A percentile compares a stretch with the other conserved stretches of the same genome.
Evolutionary conservation across 1,140 invertebrate species (phyloP).

Genomic region (Drosophila santomea): DNA sequence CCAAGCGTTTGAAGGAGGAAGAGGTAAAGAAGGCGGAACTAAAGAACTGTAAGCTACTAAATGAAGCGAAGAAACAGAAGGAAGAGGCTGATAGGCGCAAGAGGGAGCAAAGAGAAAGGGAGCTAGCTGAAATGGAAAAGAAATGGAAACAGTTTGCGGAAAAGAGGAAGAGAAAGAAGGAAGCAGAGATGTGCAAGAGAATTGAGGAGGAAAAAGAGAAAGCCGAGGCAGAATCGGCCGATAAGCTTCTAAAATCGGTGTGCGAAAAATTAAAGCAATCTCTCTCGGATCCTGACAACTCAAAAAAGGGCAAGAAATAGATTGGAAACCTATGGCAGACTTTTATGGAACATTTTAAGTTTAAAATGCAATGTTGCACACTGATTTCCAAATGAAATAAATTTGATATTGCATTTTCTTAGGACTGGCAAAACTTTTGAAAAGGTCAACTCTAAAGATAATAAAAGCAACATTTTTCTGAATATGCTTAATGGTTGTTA

Average conservation of each 20-base stretch:
- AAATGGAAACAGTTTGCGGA: conserved; percentile 7
- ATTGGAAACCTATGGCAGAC: background rate
- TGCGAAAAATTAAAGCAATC: conserved; percentile 20
- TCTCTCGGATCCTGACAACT: background rate
- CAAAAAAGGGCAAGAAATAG: conserved; percentile 9
- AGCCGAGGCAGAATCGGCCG: background rate
- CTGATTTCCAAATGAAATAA: no score
- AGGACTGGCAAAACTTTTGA: no score
- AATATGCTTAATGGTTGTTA: no score
- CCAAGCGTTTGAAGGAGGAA: background rate
- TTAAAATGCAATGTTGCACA: no score
- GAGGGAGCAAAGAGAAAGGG: background rate
- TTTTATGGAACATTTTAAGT: no score
- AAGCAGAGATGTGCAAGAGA: conserved; percentile 5
- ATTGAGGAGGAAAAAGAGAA: background rate
- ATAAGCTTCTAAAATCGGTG: background rate
- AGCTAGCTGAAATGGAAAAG: background rate
- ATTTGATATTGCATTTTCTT: no score
- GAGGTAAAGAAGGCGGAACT: conserved; percentile 6
- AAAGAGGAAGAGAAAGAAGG: background rate
- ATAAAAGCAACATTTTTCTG: no score
- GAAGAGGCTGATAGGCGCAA: background rate
- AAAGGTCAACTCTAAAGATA: no score
- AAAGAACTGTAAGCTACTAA: conserved; percentile 1
- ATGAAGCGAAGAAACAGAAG: background rate